Evolutionary conservation across 1,140 invertebrate genomes (phyloP).

Genomic region (Harpegnathos saltator): DNA sequence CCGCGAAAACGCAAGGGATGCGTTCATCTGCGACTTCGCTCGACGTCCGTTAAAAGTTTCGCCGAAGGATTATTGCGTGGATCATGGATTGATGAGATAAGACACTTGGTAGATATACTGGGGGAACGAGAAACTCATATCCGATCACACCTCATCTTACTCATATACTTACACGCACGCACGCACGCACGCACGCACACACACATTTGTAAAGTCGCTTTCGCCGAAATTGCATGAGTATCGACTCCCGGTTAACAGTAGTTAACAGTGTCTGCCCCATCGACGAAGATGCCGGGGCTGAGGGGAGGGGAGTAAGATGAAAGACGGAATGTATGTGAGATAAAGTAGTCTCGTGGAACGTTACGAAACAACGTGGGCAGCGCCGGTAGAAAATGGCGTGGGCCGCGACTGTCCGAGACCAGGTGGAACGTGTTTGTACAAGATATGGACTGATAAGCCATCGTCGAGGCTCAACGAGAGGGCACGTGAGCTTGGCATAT

Average conservation of each 20-base stretch:
- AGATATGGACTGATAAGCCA: constrained; percentile 73
- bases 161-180: no score
- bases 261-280: constrained; percentile 40
- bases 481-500: constrained; percentile 21
- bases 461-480: constrained; percentile 52
- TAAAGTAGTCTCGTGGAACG: constrained; percentile 71
- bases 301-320: constrained; percentile 20
- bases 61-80: background rate
- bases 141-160: background rate
- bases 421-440: constrained; percentile 77
- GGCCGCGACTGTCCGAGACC: constrained; percentile 67
- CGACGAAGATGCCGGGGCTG: background rate
- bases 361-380: constrained; percentile 74
- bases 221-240: constrained; percentile 47
- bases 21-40: background rate
- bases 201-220: constrained; percentile 3
- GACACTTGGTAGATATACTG: constrained; percentile 30
- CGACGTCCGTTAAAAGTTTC: background rate
- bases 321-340: constrained; percentile 54
- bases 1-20: background rate
- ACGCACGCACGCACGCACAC: no score
- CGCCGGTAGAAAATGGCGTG: constrained; percentile 73
- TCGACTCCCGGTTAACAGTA: constrained; percentile 42
- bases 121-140: background rate
- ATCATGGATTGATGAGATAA: constrained; percentile 34